Evolutionary conservation across 2,888 invertebrate genomes (phyloP).

Genomic region (Lasioglossum figueresi): DNA sequence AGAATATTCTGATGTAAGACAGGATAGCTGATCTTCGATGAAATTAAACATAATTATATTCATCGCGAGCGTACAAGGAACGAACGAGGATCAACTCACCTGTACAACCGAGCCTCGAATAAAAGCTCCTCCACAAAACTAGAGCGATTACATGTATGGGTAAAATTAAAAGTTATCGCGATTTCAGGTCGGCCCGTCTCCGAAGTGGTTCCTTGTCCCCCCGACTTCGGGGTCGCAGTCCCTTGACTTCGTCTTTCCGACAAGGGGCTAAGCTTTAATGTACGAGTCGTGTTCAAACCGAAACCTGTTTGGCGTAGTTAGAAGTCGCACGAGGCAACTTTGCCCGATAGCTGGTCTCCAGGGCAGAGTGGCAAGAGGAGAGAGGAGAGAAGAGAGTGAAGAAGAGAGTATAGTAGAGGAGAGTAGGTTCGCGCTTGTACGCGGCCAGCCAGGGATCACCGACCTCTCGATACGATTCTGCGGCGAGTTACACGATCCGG

Average conservation of each 20-base stretch:
- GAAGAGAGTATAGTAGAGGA: neutral
- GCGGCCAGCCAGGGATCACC: constrained; percentile 45
- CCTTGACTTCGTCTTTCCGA: constrained; percentile 43
- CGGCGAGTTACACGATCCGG: constrained; percentile 42
- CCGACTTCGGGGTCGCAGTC: constrained; percentile 26
- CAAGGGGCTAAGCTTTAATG: constrained; percentile 77
- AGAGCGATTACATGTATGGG: neutral
- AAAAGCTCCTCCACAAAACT: neutral
- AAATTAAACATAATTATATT: neutral
- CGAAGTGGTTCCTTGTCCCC: constrained; percentile 17
- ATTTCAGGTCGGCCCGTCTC: neutral
- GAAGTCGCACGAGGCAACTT: constrained; percentile 67
- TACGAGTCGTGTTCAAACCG: constrained; percentile 78
- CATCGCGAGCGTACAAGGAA: neutral
- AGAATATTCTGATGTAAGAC: neutral
- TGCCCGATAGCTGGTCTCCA: constrained; percentile 52
- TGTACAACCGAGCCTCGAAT: neutral
- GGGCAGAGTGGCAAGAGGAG: neutral
- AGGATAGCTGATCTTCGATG: neutral
- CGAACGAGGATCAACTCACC: neutral
- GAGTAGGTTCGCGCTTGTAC: constrained; percentile 34
- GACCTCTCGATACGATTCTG: constrained; percentile 53
- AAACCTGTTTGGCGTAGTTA: constrained; percentile 79
- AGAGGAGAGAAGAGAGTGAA: neutral
- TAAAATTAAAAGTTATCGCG: constrained; percentile 1